Conservation (phyloP, 2,797 vertebrate genomes). For the Protosalanx chinensis region DNA sequence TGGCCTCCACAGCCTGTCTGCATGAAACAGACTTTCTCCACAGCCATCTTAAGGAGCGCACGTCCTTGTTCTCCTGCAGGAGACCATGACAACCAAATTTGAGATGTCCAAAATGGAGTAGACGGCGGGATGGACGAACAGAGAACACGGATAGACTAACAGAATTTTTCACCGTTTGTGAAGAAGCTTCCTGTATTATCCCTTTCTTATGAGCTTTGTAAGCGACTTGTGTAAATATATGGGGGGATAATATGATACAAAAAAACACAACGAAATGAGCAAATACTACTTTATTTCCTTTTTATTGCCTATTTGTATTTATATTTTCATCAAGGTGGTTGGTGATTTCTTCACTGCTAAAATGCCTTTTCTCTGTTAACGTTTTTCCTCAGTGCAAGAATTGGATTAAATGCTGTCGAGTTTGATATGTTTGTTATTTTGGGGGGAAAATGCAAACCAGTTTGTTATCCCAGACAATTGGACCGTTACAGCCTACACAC, state of each 20-base stretch:
- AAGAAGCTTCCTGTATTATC: conserved; percentile 31
- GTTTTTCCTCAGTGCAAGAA: not conserved
- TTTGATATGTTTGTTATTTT: not conserved
- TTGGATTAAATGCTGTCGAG: conserved; percentile 3
- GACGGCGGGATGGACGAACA: conserved; percentile 3
- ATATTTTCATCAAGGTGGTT: conserved; percentile 13
- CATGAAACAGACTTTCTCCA: not conserved
- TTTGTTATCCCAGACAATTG: not conserved
- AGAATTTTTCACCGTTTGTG: conserved; percentile 8
- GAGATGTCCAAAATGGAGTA: conserved; percentile 87
- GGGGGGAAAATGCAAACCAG: not conserved
- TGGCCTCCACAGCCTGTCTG: too few relatives aligned
- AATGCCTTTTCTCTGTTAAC: conserved; percentile 10
- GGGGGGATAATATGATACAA: conserved; percentile 25
- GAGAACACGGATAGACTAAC: not conserved
- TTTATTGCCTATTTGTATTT: conserved; percentile 56
- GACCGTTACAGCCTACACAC: not conserved
- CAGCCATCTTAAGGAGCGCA: not conserved
- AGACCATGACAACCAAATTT: conserved; percentile 76
- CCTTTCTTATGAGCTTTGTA: conserved; percentile 59
- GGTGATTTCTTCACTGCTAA: not conserved
- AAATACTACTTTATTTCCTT: conserved; percentile 38
- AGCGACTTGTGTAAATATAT: conserved; percentile 54
- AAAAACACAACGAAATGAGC: conserved; percentile 20
- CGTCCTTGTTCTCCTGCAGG: conserved; percentile 54